phyloP scores from a whole-genome alignment of 2,113 vertebrate genomes.

The Merops nubicus region DNA sequence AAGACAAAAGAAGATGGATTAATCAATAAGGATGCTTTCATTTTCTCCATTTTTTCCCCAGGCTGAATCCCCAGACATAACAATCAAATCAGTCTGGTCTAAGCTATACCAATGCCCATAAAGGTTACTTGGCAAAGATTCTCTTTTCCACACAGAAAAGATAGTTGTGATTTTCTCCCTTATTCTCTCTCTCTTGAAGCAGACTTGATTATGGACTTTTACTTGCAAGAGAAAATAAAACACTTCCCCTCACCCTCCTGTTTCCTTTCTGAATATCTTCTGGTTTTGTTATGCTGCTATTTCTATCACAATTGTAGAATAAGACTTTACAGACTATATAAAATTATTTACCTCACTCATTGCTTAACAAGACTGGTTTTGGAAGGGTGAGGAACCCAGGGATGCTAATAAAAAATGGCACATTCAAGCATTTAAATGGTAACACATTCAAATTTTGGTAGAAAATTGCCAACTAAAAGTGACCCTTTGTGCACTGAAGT shows the following conservation, averaged over 20 bases:
- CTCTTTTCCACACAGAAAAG: background rate
- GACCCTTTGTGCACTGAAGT: background rate
- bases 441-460: background rate
- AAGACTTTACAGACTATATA: background rate
- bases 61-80: conserved; percentile 66
- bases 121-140: conserved; percentile 40
- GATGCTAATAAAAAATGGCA: background rate
- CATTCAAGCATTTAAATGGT: background rate
- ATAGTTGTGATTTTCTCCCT: background rate
- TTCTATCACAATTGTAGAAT: background rate
- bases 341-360: background rate
- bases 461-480: background rate
- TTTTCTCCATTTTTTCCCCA: conserved; percentile 27
- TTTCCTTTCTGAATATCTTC: background rate
- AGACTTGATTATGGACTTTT: background rate
- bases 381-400: background rate
- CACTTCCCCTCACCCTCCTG: background rate
- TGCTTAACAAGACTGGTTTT: background rate
- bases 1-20: conserved; percentile 45
- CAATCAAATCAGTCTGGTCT: conserved; percentile 62
- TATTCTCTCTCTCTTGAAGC: background rate
- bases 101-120: conserved; percentile 4
- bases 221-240: background rate
- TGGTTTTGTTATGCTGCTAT: background rate
- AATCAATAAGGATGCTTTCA: conserved; percentile 58